phyloP scores from a whole-genome alignment of 2,888 invertebrate genomes.

The Callosobruchus maculatus region DNA sequence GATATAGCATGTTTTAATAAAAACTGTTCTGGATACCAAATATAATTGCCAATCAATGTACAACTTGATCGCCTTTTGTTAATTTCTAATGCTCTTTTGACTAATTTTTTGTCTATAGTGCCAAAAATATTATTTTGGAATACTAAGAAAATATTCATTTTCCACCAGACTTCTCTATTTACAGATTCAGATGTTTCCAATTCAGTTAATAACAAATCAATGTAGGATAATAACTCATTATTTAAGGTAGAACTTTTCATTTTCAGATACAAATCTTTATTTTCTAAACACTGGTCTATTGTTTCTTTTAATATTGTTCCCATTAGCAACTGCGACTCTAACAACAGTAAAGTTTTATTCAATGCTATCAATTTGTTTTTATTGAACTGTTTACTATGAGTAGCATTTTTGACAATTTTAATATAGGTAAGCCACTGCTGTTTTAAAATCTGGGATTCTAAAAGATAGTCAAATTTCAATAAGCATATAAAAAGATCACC shows the following conservation, averaged over 20 bases:
- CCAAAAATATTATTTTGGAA: constrained; percentile 72
- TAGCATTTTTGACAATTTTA: constrained; percentile 66
- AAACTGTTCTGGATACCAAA: constrained; percentile 86
- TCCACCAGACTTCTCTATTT: constrained; percentile 59
- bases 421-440: constrained; percentile 76
- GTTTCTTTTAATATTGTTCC: constrained; percentile 65
- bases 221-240: constrained; percentile 64
- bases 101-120: constrained; percentile 69
- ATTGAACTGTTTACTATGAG: constrained; percentile 60
- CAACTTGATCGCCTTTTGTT: constrained; percentile 77
- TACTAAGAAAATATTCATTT: constrained; percentile 66
- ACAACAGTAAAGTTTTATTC: constrained; percentile 65
- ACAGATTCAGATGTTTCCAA: constrained; percentile 61
- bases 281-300: constrained; percentile 41
- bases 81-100: constrained; percentile 69
- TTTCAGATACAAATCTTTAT: constrained; percentile 32
- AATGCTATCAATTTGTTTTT: constrained; percentile 64
- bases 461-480: constrained; percentile 64
- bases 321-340: constrained; percentile 64
- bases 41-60: constrained; percentile 71
- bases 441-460: constrained; percentile 56
- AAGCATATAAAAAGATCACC: constrained; percentile 65
- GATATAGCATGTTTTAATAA: constrained; percentile 62
- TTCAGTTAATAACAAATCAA: constrained; percentile 60
- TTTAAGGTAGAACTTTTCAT: constrained; percentile 42